Evolutionary conservation across 2,888 invertebrate species (phyloP).

Genomic region (Noctua comes): DNA sequence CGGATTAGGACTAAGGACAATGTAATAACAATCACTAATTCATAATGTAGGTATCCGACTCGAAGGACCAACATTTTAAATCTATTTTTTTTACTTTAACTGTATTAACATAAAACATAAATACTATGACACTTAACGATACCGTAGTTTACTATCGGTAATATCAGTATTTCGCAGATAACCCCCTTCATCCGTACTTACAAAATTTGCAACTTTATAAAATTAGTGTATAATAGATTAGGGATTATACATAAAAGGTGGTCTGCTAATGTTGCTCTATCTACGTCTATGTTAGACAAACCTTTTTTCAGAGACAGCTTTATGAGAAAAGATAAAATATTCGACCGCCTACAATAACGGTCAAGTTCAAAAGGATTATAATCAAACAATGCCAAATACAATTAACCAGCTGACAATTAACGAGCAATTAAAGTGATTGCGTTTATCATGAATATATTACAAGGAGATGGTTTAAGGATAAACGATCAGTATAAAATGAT

Average conservation of each 20-base stretch:
- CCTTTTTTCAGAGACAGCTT: neutral
- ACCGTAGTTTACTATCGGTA: too few species aligned
- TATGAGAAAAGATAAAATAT: neutral
- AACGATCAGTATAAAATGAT: constrained; percentile 55
- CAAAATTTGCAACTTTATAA: too few species aligned
- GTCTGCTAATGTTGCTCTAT: neutral
- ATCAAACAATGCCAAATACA: constrained; percentile 20
- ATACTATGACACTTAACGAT: too few species aligned
- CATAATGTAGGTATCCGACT: neutral
- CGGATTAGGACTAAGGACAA: neutral
- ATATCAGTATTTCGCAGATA: too few species aligned
- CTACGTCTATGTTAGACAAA: too few species aligned
- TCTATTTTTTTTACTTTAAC: neutral
- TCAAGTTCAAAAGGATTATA: constrained; percentile 15
- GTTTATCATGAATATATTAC: constrained; percentile 17
- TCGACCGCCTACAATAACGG: neutral
- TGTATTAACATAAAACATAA: too few species aligned
- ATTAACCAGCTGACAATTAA: constrained; percentile 29
- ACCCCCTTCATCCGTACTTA: too few species aligned
- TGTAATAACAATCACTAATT: neutral
- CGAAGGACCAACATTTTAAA: neutral
- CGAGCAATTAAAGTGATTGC: constrained; percentile 42
- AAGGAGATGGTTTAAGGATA: constrained; percentile 45
- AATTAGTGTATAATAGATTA: too few species aligned
- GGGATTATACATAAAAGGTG: neutral